These are phyloP conservation scores for Drosophila engyochracea DNA, from an alignment of 2,888 invertebrate species.

Conservation along the genomic window DNA sequence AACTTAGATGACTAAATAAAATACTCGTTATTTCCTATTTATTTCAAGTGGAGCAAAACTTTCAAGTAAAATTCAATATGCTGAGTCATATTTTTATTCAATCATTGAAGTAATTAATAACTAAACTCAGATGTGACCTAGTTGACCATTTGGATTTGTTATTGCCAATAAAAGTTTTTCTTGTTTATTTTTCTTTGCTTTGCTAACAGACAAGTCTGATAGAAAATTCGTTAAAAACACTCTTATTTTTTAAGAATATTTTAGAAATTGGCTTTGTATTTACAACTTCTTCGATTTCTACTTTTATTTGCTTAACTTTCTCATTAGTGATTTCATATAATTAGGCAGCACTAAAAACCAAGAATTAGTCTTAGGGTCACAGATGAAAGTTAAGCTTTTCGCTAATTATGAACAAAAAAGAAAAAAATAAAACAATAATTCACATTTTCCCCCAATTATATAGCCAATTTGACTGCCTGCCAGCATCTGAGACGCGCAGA, in stretches of 20 bases:
- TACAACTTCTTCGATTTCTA: background rate
- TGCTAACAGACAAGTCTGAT: background rate
- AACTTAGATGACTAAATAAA: background rate
- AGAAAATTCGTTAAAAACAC: background rate
- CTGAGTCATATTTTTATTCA: background rate
- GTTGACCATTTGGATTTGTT: background rate
- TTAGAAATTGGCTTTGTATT: background rate
- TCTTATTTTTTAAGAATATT: background rate
- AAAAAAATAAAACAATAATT: too few relatives aligned
- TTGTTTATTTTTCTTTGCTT: background rate
- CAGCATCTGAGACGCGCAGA: slow-evolving; percentile 89
- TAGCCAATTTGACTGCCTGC: slow-evolving; percentile 87
- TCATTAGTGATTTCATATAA: background rate
- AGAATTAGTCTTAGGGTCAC: background rate
- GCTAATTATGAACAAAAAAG: background rate
- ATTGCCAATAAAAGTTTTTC: background rate
- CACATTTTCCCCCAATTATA: slow-evolving; percentile 41
- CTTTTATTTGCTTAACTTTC: background rate
- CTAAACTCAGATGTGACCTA: background rate
- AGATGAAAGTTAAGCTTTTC: background rate
- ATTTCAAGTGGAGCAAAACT: background rate
- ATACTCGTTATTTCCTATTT: fast-evolving
- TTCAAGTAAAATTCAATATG: background rate
- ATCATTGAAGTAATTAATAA: background rate
- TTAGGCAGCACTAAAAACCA: background rate